Evolutionary conservation across 2,797 vertebrate genomes (phyloP).

Genomic region (Notamacropus eugenii): DNA sequence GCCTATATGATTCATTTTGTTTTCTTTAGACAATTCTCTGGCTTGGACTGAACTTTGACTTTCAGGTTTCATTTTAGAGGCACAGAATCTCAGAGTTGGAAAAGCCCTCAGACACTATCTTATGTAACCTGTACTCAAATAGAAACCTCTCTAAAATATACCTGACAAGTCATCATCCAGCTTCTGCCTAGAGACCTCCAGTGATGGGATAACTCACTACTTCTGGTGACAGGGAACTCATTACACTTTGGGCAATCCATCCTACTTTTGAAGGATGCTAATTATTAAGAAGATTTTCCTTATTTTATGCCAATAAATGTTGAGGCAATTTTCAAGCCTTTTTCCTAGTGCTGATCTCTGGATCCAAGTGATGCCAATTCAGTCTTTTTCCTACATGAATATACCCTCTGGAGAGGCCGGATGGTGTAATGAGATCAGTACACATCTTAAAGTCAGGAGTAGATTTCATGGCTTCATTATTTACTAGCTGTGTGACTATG

Average conservation of each 20-base stretch:
- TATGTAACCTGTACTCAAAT: neutral
- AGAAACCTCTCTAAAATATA: neutral
- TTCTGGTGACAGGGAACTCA: neutral
- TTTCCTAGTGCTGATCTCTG: neutral
- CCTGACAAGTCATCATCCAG: neutral
- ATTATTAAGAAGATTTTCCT: neutral
- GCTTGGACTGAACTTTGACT: conserved; percentile 63
- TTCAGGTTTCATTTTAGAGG: conserved; percentile 74
- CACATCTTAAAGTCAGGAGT: neutral
- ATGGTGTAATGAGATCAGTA: neutral
- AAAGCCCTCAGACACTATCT: neutral
- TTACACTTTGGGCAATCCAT: neutral
- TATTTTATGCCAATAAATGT: neutral
- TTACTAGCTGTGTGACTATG: neutral
- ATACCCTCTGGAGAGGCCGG: neutral
- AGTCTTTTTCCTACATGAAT: neutral
- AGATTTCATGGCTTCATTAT: neutral
- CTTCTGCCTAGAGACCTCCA: neutral
- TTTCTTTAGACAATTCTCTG: conserved; percentile 24
- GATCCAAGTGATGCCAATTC: neutral
- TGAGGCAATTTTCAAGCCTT: neutral
- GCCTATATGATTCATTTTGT: conserved; percentile 20
- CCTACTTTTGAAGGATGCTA: neutral
- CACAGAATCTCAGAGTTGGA: neutral
- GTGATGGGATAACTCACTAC: neutral